Evolutionary conservation across 1,140 invertebrate species (phyloP).

Genomic region (Drosophila trapezifrons): DNA sequence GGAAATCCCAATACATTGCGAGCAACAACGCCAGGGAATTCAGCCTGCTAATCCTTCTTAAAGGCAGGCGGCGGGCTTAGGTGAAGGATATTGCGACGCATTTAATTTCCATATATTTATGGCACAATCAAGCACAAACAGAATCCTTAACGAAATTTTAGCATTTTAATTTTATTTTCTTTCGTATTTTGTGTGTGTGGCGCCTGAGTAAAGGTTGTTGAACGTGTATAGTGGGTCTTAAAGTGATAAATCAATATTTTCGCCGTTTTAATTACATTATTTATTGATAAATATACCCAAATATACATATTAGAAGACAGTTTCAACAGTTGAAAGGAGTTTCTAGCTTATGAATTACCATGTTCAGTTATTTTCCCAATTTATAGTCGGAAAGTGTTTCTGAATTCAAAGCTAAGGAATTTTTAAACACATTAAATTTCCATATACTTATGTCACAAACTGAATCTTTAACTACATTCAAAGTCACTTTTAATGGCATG

Average conservation of each 20-base stretch:
- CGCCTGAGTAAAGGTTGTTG: background rate
- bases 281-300: too few species aligned
- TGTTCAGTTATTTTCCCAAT: too few species aligned
- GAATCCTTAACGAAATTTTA: slow-evolving; percentile 14
- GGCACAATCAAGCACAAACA: slow-evolving; percentile 7
- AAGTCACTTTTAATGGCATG: slow-evolving; percentile 4
- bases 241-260: background rate
- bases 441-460: background rate
- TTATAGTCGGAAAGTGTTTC: too few species aligned
- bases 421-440: background rate
- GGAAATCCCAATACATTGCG: slow-evolving; percentile 47
- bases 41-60: slow-evolving; percentile 27
- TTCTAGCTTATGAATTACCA: too few species aligned
- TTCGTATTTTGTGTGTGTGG: too few species aligned
- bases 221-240: background rate
- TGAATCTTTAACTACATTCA: background rate
- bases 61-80: slow-evolving; percentile 12
- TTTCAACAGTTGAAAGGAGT: too few species aligned
- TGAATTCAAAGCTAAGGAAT: background rate
- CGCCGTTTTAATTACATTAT: background rate
- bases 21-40: slow-evolving; percentile 24
- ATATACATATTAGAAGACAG: too few species aligned
- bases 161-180: slow-evolving; percentile 8
- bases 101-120: slow-evolving; percentile 40
- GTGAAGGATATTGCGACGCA: slow-evolving; percentile 15